Evolutionary conservation across 2,888 invertebrate genomes (phyloP).

Genomic region (Lamellibrachia columna): DNA sequence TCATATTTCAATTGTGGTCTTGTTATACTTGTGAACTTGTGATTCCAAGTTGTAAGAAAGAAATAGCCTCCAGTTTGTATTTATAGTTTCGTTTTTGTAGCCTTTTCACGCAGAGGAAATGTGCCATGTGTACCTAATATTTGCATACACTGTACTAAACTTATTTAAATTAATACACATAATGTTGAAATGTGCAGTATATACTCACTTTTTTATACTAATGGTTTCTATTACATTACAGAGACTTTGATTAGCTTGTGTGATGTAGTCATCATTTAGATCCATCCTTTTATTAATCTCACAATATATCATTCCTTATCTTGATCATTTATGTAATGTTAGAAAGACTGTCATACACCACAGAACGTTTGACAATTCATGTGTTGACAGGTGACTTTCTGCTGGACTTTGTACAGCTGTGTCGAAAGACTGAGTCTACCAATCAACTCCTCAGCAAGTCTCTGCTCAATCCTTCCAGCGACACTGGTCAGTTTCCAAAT

Average conservation of each 20-base stretch:
- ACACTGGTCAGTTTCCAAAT: neutral
- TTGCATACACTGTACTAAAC: too few species aligned
- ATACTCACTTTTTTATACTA: too few species aligned
- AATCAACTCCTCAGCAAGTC: constrained; percentile 68
- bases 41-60: too few species aligned
- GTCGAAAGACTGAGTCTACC: constrained; percentile 65
- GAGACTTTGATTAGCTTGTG: neutral
- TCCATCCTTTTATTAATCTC: neutral
- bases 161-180: too few species aligned
- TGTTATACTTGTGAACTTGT: neutral
- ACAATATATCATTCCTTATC: neutral
- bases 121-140: too few species aligned
- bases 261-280: neutral
- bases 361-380: neutral
- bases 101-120: too few species aligned
- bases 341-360: neutral
- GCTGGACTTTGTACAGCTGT: constrained; percentile 76
- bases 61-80: too few species aligned
- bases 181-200: too few species aligned
- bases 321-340: neutral
- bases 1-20: neutral
- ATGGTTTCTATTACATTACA: neutral
- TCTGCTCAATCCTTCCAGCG: neutral
- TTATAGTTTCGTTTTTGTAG: too few species aligned
- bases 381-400: constrained; percentile 73